Percentiles rank a stretch among this genome's conserved stretches.
These are phyloP conservation scores for Aleadryas rufinucha DNA, from an alignment of 2,113 vertebrate species.

Conservation along the genomic window DNA sequence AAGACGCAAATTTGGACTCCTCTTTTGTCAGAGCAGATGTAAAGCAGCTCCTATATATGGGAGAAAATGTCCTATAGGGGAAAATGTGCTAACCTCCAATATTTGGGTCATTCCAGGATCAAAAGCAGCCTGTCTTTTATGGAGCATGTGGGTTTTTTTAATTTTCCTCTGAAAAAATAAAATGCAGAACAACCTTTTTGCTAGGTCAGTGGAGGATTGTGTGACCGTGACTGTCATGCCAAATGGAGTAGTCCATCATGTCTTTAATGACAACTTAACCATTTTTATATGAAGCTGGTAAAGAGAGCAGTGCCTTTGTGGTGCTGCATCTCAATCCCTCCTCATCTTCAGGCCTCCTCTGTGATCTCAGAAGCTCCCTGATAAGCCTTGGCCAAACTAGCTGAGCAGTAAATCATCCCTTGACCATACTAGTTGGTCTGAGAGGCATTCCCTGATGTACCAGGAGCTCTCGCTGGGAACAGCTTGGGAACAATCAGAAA, in stretches of 20 bases:
- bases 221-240: not conserved
- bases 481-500: not conserved
- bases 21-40: not conserved
- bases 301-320: not conserved
- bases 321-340: not conserved
- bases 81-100: not conserved
- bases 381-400: not conserved
- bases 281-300: not conserved
- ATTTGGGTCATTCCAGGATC: not conserved
- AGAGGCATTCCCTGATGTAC: too few relatives aligned
- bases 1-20: not conserved
- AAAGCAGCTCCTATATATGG: not conserved
- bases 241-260: not conserved
- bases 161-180: not conserved
- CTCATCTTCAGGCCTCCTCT: not conserved
- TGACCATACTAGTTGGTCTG: too few relatives aligned
- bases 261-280: not conserved
- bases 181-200: not conserved
- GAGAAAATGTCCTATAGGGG: not conserved
- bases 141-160: fast-evolving
- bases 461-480: not conserved
- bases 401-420: not conserved
- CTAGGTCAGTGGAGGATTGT: not conserved
- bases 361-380: not conserved
- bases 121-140: not conserved